Conservation (phyloP, 2,113 vertebrate genomes). For the Coregonus clupeaformis region DNA sequence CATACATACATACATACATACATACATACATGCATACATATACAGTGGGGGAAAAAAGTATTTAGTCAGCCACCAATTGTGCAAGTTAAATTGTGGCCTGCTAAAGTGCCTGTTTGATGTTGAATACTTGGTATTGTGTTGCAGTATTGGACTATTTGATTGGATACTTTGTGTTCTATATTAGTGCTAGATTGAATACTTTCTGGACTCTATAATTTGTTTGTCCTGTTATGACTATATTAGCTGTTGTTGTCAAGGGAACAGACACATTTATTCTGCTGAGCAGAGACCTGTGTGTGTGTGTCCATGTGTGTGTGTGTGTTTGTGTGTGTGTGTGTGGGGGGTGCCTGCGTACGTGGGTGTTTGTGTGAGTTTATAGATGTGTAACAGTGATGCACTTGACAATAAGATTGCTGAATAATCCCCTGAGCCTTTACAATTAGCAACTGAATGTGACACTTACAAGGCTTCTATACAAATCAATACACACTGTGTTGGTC, state of each 20-base stretch:
- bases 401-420: not conserved
- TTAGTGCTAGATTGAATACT: too few species aligned
- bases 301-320: slow-evolving; percentile 19
- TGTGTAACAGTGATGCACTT: not conserved
- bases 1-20: too few species aligned
- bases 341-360: slow-evolving; percentile 55
- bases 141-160: not conserved
- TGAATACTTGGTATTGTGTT: slow-evolving; percentile 36
- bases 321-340: slow-evolving; percentile 32
- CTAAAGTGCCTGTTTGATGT: slow-evolving; percentile 39
- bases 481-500: too few species aligned
- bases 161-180: too few species aligned
- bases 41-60: too few species aligned
- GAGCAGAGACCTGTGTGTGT: slow-evolving; percentile 12
- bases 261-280: slow-evolving; percentile 62
- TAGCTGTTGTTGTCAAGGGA: slow-evolving; percentile 70
- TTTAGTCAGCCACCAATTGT: too few species aligned
- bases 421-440: not conserved
- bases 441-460: too few species aligned
- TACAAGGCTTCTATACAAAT: too few species aligned
- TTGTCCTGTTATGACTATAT: slow-evolving; percentile 62
- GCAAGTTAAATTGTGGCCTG: too few species aligned
- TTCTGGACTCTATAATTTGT: slow-evolving; percentile 51
- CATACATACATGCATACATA: too few species aligned
- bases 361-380: not conserved